Percentiles rank a stretch among this genome's conserved stretches.
phyloP scores from a whole-genome alignment of 2,888 invertebrate species.

The Smittia aterrima region DNA sequence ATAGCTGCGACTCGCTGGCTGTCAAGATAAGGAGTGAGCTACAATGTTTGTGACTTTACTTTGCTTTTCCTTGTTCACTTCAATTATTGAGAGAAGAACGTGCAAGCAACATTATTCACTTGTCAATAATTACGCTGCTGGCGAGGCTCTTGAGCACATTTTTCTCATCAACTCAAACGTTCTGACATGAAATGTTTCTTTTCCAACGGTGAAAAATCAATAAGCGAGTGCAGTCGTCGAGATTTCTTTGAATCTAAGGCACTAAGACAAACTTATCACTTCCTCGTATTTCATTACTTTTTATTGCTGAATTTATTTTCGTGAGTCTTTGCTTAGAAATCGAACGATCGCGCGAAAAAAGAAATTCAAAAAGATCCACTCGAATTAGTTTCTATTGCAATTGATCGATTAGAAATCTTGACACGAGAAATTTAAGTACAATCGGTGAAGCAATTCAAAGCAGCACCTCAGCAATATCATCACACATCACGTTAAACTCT shows the following conservation, averaged over 20 bases:
- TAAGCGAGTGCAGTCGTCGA: background rate
- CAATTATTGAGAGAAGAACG: background rate
- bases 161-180: background rate
- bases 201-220: background rate
- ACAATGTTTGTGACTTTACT: background rate
- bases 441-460: background rate
- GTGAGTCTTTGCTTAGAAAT: conserved; percentile 5
- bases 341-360: conserved; percentile 4
- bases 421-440: background rate
- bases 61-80: background rate
- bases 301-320: conserved; percentile 16
- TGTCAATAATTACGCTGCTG: background rate
- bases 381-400: conserved; percentile 5
- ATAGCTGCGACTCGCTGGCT: background rate
- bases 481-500: background rate
- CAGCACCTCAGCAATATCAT: background rate
- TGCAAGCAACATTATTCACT: background rate
- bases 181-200: background rate
- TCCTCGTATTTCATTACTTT: conserved; percentile 11
- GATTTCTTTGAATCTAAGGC: conserved; percentile 14
- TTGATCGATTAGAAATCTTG: conserved; percentile 13
- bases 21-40: background rate
- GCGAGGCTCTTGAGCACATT: background rate
- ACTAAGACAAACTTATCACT: conserved; percentile 21
- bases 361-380: background rate